A percentile compares a stretch with the other conserved stretches of the same genome.
Evolutionary conservation across 2,888 invertebrate species (phyloP).

Genomic region (Leptura quadrifasciata): DNA sequence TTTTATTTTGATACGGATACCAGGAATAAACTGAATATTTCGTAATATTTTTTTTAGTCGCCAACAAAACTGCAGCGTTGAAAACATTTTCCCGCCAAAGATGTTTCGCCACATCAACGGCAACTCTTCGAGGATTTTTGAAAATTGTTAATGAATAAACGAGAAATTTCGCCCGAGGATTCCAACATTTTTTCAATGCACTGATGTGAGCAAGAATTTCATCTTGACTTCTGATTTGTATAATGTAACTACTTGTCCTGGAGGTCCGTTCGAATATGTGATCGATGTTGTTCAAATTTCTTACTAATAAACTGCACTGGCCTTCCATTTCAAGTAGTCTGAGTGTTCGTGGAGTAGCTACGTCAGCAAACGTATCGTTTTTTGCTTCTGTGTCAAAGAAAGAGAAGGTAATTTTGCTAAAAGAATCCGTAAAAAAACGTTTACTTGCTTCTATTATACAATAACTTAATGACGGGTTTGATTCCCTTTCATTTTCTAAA

Average conservation of each 20-base stretch:
- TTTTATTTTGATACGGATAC: constrained; percentile 2
- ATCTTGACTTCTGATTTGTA: constrained; percentile 36
- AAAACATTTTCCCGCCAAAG: constrained; percentile 18
- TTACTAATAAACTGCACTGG: constrained; percentile 26
- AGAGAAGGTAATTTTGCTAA: constrained; percentile 27
- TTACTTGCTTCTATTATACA: no score
- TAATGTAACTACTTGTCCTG: constrained; percentile 27
- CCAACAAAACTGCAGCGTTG: constrained; percentile 3
- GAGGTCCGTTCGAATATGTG: not conserved
- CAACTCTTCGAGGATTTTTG: not conserved
- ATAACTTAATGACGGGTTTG: no score
- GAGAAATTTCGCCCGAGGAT: constrained; percentile 11
- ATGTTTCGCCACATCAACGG: constrained; percentile 10
- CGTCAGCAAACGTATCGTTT: not conserved
- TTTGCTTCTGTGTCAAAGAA: constrained; percentile 11
- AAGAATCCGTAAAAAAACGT: no score
- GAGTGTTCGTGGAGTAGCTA: constrained; percentile 26
- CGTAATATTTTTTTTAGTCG: not conserved
- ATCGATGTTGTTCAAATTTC: constrained; percentile 11
- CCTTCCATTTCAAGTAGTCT: constrained; percentile 2
- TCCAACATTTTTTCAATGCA: constrained; percentile 23
- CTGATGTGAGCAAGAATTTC: constrained; percentile 35
- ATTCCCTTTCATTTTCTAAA: no score
- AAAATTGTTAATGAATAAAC: constrained; percentile 2
- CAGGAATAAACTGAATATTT: constrained; percentile 19